A percentile compares a stretch with the other conserved stretches of the same genome.
These are phyloP conservation scores for Hypercompe scribonia DNA, from an alignment of 2,888 invertebrate species.

Conservation along the genomic window DNA sequence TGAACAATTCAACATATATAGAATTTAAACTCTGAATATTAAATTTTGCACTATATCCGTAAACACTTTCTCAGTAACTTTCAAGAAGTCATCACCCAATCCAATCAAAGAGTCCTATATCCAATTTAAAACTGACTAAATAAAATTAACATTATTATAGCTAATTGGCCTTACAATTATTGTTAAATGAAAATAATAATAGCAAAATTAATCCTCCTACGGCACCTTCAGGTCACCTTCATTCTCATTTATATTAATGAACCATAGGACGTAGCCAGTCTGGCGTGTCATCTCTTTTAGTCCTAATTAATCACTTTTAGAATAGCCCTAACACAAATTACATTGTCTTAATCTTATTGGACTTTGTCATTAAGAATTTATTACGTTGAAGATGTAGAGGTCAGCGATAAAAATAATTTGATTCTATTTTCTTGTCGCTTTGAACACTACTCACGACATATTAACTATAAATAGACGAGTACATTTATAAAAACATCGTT, in stretches of 20 bases:
- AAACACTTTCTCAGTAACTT: no score
- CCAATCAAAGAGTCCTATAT: no score
- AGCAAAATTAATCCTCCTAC: background rate
- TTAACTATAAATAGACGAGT: background rate
- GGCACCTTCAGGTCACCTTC: slow-evolving; percentile 1
- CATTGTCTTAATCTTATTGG: slow-evolving; percentile 1
- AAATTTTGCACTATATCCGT: no score
- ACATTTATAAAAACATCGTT: no score
- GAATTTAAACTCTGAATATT: no score
- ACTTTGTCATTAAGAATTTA: background rate
- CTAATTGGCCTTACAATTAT: background rate
- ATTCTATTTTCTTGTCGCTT: background rate
- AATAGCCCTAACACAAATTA: background rate
- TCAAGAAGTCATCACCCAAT: no score
- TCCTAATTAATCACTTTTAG: slow-evolving; percentile 10
- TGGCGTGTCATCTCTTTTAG: slow-evolving; percentile 8
- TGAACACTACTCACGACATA: background rate
- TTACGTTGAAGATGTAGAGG: background rate
- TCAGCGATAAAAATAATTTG: background rate
- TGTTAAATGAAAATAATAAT: background rate
- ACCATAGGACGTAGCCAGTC: slow-evolving; percentile 1
- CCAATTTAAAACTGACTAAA: no score
- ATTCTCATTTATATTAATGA: slow-evolving; percentile 9
- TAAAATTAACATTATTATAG: no score
- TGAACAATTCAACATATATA: no score